A percentile compares a stretch with the other conserved stretches of the same genome.
Conservation (phyloP, 2,113 vertebrate genomes). For the Axis porcinus region DNA sequence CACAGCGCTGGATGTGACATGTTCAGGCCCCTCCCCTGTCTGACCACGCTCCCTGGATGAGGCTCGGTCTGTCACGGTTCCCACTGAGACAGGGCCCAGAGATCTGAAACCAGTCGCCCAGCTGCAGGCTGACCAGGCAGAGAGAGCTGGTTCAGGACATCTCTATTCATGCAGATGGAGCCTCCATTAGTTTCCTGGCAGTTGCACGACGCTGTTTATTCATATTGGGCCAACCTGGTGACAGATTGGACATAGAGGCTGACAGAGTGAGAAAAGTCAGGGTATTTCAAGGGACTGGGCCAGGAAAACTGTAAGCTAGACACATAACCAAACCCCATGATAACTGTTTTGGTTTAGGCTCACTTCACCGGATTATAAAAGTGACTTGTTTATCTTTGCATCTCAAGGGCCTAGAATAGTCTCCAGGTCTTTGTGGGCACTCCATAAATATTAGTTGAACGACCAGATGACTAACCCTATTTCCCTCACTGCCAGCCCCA, state of each 20-base stretch:
- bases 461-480: background rate
- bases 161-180: background rate
- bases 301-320: conserved; percentile 14
- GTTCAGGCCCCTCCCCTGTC: background rate
- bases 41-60: background rate
- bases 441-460: background rate
- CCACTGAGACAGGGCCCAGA: background rate
- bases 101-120: background rate
- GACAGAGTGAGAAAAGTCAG: conserved; percentile 16
- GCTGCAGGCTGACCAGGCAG: background rate
- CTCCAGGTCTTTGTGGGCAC: background rate
- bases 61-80: background rate
- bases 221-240: conserved; percentile 28
- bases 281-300: background rate
- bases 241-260: conserved; percentile 23
- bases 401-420: background rate
- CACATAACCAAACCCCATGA: background rate
- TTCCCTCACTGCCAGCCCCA: background rate
- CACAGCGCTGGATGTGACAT: background rate
- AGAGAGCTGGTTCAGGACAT: background rate
- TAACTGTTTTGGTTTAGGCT: conserved; percentile 28
- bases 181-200: background rate
- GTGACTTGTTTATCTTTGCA: conserved; percentile 15
- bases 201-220: background rate
- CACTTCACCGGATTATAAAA: background rate